These are phyloP conservation scores for Lindbergichthys nudifrons DNA, from an alignment of 2,797 vertebrate genomes.

Conservation along the genomic window DNA sequence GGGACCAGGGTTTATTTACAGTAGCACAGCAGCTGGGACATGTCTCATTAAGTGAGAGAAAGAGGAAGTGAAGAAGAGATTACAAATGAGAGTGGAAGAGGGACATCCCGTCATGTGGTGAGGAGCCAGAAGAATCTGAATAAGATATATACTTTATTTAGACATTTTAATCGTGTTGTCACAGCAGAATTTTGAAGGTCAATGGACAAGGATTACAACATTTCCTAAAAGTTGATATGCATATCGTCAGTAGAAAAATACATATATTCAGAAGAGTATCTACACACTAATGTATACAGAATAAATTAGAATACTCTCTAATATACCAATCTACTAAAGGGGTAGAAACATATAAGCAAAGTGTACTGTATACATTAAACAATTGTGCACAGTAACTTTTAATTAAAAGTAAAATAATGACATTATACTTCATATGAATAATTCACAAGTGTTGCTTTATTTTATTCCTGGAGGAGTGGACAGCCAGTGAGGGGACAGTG, in stretches of 20 bases:
- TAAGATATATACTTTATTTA: neutral
- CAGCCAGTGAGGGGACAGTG: slow-evolving; percentile 11
- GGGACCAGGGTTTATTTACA: slow-evolving; percentile 49
- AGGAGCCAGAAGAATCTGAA: slow-evolving; percentile 6
- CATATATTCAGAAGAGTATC: too few relatives aligned
- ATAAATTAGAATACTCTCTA: too few relatives aligned
- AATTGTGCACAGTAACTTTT: too few relatives aligned
- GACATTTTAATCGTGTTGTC: too few relatives aligned
- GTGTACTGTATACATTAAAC: too few relatives aligned
- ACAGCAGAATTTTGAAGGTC: too few relatives aligned
- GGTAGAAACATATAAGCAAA: too few relatives aligned
- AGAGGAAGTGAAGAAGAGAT: slow-evolving; percentile 1
- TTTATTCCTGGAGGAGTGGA: slow-evolving; percentile 19
- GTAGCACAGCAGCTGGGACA: slow-evolving; percentile 43
- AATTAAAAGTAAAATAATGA: slow-evolving; percentile 27
- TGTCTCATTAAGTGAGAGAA: slow-evolving; percentile 56
- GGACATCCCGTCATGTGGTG: neutral
- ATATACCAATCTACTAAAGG: too few relatives aligned
- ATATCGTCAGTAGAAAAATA: too few relatives aligned
- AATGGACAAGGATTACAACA: too few relatives aligned
- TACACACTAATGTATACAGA: too few relatives aligned
- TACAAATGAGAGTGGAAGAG: neutral
- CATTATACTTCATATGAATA: slow-evolving; percentile 27
- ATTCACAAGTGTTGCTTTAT: slow-evolving; percentile 43
- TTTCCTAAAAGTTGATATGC: too few relatives aligned